Evolutionary conservation across 2,888 invertebrate genomes (phyloP), one percentile per base, ranked within the genome.

Genomic region (Diachrysia chrysitis): DNA sequence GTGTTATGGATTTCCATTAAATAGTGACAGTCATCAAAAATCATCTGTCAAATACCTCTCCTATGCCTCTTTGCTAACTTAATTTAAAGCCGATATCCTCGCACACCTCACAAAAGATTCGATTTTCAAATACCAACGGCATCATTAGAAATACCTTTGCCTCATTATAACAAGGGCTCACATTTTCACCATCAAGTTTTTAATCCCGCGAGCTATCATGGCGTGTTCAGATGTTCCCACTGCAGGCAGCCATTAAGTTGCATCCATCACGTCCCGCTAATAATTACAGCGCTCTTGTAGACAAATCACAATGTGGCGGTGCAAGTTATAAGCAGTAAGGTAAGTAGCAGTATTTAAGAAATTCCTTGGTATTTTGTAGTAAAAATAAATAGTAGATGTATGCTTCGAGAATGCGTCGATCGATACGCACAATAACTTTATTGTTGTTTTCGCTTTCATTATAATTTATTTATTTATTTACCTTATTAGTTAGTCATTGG

Each of bases 201-300:
- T 66, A 69, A 73, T 77, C 69, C 63, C 42, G 60, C 63, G 37
- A 59, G 63, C 61, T 69, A 66, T 76, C 63, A 66, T 46, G 35
- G 63, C 57, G 61, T 54, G 32, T 35, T 19, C 9, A 76, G 68
- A 42, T 72, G 75, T 76, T 75, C 64, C 23, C 73, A 72, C 57
- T 63, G 65, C 62, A 66, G 57, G 54, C 71, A 83, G 78, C 78
- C 63, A 79, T 77, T 79, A 77, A 19, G 46, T 75, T 74, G 86
- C 89, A 92, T 92, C 88, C 83, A 90, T 92, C 92, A 90, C 89
- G 90, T 90, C 91, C 82, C 80, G 78, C 82, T 69, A 77, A 87
- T 90, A 90, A 92, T 91, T 90, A 90, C 85, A 85, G 85, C 85
- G 86, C 86, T 72, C 87, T 85, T 84, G 81, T 86, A 87, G 89